A percentile compares a stretch with the other conserved stretches of the same genome.
Conservation (phyloP, 2,888 invertebrate genomes). For the Drosophila mimetica region DNA sequence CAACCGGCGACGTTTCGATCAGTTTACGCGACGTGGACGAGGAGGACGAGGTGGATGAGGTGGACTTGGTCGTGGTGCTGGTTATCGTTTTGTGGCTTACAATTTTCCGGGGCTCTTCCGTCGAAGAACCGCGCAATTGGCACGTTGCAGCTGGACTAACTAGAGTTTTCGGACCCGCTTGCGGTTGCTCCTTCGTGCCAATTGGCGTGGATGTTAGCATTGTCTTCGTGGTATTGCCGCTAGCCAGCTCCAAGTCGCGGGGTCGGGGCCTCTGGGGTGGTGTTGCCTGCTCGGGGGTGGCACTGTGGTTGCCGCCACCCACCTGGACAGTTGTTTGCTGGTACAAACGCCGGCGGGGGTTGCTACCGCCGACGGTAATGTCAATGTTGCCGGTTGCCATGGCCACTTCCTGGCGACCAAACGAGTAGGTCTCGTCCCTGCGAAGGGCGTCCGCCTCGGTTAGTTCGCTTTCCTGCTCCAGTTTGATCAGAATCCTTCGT, state of each 20-base stretch:
- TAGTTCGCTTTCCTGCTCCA: conserved; percentile 73
- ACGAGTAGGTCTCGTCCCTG: conserved; percentile 74
- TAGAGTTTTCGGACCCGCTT: conserved; percentile 55
- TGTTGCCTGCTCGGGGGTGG: conserved; percentile 55
- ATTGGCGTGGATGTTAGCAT: conserved; percentile 70
- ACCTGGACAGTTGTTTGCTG: conserved; percentile 71
- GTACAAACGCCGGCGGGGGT: conserved; percentile 74
- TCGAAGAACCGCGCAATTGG: conserved; percentile 82
- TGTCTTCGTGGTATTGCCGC: conserved; percentile 72
- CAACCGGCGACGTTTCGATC: conserved; percentile 44
- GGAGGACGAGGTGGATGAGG: conserved; percentile 46
- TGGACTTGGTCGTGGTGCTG: conserved; percentile 47
- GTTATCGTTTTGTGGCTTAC: conserved; percentile 75
- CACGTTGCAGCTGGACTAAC: conserved; percentile 79
- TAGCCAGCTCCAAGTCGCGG: conserved; percentile 64
- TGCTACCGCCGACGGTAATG: conserved; percentile 82
- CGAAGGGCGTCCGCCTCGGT: conserved; percentile 38
- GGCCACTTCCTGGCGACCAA: conserved; percentile 63
- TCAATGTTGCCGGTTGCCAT: conserved; percentile 82
- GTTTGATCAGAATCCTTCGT: conserved; percentile 79
- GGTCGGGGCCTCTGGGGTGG: conserved; percentile 58
- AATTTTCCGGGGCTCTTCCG: conserved; percentile 81
- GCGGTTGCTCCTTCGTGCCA: conserved; percentile 81
- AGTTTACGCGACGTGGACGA: conserved; percentile 59
- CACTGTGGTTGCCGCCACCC: conserved; percentile 73